A percentile compares a stretch with the other conserved stretches of the same genome.
phyloP scores from a whole-genome alignment of 2,113 vertebrate species.

The Mustela nigripes region DNA sequence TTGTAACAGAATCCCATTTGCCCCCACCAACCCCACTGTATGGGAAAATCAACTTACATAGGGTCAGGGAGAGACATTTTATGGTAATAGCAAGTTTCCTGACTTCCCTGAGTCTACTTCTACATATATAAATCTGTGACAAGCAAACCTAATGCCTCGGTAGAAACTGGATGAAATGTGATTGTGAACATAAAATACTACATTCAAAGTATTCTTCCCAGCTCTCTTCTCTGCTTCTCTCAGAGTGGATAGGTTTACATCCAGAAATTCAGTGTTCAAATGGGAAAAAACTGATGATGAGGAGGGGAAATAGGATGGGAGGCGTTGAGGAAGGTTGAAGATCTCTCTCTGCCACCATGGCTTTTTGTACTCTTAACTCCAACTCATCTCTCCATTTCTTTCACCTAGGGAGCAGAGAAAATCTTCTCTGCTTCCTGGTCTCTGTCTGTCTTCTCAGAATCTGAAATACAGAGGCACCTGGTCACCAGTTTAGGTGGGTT shows the following conservation, averaged over 20 bases:
- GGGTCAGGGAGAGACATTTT: not conserved
- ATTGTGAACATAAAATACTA: not conserved
- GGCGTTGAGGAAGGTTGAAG: not conserved
- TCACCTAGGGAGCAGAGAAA: not conserved
- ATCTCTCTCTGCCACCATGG: not conserved
- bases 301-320: not conserved
- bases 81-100: not conserved
- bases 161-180: not conserved
- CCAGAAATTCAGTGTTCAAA: not conserved
- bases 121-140: not conserved
- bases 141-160: not conserved
- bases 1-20: not conserved
- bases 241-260: not conserved
- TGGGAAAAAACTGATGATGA: not conserved
- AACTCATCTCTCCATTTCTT: not conserved
- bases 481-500: not conserved
- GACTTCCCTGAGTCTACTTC: not conserved
- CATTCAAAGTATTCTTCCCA: not conserved
- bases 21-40: not conserved
- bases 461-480: not conserved
- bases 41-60: not conserved
- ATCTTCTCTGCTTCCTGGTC: not conserved
- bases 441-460: not conserved
- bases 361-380: not conserved
- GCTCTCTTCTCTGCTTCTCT: not conserved